These are phyloP conservation scores for Cynopterus sphinx DNA, from an alignment of 2,797 vertebrate species.

Conservation along the genomic window DNA sequence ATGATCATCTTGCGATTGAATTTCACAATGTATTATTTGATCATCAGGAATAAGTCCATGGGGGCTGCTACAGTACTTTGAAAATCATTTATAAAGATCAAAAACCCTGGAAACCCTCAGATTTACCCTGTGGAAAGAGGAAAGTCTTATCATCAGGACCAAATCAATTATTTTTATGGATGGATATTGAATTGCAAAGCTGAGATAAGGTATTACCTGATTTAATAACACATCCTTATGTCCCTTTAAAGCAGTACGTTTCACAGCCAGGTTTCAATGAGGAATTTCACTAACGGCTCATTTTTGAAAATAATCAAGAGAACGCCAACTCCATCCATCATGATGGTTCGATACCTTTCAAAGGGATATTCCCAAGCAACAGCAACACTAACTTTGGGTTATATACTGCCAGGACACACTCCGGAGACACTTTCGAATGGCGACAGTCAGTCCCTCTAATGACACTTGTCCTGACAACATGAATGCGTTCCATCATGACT, in stretches of 20 bases:
- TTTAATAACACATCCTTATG: constrained; percentile 72
- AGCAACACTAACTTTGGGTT: neutral
- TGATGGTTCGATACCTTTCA: constrained; percentile 17
- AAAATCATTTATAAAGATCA: constrained; percentile 77
- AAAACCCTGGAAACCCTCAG: constrained; percentile 59
- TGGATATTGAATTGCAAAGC: constrained; percentile 53
- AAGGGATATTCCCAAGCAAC: neutral
- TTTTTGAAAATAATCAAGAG: constrained; percentile 46
- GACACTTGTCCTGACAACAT: neutral
- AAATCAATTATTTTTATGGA: constrained; percentile 69
- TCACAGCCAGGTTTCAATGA: constrained; percentile 69
- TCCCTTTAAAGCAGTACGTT: constrained; percentile 63
- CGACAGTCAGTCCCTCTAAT: neutral
- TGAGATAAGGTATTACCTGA: constrained; percentile 64
- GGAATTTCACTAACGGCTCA: constrained; percentile 62
- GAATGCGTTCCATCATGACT: neutral
- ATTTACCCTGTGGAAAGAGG: constrained; percentile 56
- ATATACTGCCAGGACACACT: neutral
- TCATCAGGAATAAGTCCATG: constrained; percentile 66
- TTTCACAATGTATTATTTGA: constrained; percentile 76
- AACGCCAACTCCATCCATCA: constrained; percentile 22
- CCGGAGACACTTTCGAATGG: neutral
- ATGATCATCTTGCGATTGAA: constrained; percentile 75
- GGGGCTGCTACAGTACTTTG: constrained; percentile 70
- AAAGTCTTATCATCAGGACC: constrained; percentile 17